Evolutionary conservation across 2,113 vertebrate genomes (phyloP).

Genomic region (Bungarus multicinctus): DNA sequence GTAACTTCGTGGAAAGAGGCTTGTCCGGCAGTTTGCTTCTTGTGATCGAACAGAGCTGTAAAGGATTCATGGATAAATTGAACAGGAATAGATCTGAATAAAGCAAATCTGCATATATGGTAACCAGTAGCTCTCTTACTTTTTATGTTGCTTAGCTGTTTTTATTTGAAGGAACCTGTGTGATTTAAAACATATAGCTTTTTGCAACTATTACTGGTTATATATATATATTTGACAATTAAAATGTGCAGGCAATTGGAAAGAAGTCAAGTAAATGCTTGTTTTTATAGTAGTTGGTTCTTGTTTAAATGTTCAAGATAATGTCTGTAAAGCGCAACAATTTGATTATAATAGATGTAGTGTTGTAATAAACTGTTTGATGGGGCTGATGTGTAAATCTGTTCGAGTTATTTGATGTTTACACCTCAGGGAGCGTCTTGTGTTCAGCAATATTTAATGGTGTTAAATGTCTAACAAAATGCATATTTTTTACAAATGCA

Average conservation of each 20-base stretch:
- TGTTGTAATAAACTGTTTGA: constrained; percentile 99
- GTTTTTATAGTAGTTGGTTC: constrained; percentile 94
- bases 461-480: constrained; percentile 39
- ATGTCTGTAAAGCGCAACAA: constrained; percentile 96
- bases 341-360: constrained; percentile 95
- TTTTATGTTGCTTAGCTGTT: constrained; percentile 91
- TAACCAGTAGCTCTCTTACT: constrained; percentile 92
- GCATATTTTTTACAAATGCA: constrained; percentile 76
- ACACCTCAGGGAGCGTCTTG: constrained; percentile 86
- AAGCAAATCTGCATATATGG: constrained; percentile 91
- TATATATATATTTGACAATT: constrained; percentile 78
- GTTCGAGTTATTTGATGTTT: constrained; percentile 87
- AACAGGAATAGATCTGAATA: constrained; percentile 89
- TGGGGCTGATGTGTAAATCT: constrained; percentile 91
- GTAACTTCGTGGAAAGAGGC: constrained; percentile 78
- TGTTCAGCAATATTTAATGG: constrained; percentile 72
- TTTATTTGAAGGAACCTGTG: constrained; percentile 94
- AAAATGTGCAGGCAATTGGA: constrained; percentile 87
- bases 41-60: constrained; percentile 85
- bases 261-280: constrained; percentile 84
- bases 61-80: constrained; percentile 85
- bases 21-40: constrained; percentile 84
- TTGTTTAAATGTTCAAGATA: constrained; percentile 87
- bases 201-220: constrained; percentile 85
- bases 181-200: constrained; percentile 85